Base-by-base conservation (phyloP, 2,888 invertebrate genomes). In the Napeogenes inachia region DNA sequence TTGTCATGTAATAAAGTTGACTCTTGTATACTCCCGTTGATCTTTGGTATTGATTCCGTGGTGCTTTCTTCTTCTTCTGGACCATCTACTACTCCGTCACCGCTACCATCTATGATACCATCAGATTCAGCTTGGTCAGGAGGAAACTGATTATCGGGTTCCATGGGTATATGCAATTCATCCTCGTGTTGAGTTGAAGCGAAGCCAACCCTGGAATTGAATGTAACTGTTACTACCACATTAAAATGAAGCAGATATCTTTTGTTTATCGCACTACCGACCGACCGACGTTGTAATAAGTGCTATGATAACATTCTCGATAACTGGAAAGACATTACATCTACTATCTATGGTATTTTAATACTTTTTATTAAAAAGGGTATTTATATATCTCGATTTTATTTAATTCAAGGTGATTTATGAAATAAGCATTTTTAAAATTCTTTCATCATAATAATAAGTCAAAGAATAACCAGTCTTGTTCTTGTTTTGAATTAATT, bases 71-170 rank as follows among this genome's bases (percentile, higher is more conserved):
- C 21, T 21, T 21, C 12, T 30, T 57, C 60, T 33, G 81, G 78
- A 63, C 80, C 80, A 2, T 82, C 84, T 60, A 80, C 70, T 4
- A 73, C 69, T 6, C 79, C 82, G 13, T 69, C 73, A 10, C 85
- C 87, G 65, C 85, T 87, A 10, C 84, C 86, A 68, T 87, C 85
- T 45, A 79, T 61, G 21, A 57, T 63, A 2, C 70, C 77, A n/a
- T 81, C 81, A 8, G 67, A 60, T 56, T 84, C 84, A 13, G 74
- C 68, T 60, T 78, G 78, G 47, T 87, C 87, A n/a, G 85, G 85
- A 54, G 87, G 87, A 67, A 85, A 86, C 62, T 84, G 83, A 64
- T 87, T 87, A 65, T 88, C 87, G 69, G 79, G 82, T 72, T 89
- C 89, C 45, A 78, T 75, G 2, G 87, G 87, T 66, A 87, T 82